phyloP scores from a whole-genome alignment of 2,113 vertebrate genomes.

The Chaetorhynchus papuensis region DNA sequence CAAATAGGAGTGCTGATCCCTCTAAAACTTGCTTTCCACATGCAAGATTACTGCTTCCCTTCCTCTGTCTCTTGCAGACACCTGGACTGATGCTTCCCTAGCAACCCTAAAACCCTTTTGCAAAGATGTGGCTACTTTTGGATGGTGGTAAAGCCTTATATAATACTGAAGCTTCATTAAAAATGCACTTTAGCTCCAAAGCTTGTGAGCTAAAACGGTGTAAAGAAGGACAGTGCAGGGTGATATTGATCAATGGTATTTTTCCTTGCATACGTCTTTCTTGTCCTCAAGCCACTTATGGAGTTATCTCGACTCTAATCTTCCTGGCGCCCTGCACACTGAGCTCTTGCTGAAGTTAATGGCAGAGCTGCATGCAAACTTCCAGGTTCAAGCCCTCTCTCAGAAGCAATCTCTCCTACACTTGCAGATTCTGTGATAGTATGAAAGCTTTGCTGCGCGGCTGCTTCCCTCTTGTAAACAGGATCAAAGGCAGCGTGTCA shows the following conservation, averaged over 20 bases:
- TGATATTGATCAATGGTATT: neutral
- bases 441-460: neutral
- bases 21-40: neutral
- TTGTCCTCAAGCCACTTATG: neutral
- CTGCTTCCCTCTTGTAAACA: conserved; percentile 43
- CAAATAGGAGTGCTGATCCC: neutral
- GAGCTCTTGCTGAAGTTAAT: conserved; percentile 28
- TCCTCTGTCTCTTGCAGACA: neutral
- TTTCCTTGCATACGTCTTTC: neutral
- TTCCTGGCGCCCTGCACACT: neutral
- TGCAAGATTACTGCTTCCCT: neutral
- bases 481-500: conserved; percentile 40
- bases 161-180: neutral
- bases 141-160: neutral
- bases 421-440: conserved; percentile 32
- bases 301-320: neutral
- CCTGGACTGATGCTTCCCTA: neutral
- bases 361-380: neutral
- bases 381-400: conserved; percentile 38
- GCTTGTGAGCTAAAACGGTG: neutral
- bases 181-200: neutral
- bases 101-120: neutral
- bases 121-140: neutral
- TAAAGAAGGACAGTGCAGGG: neutral
- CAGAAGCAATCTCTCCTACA: neutral